These are phyloP conservation scores for Anoplolepis gracilipes DNA, from an alignment of 1,140 invertebrate species.

Conservation along the genomic window DNA sequence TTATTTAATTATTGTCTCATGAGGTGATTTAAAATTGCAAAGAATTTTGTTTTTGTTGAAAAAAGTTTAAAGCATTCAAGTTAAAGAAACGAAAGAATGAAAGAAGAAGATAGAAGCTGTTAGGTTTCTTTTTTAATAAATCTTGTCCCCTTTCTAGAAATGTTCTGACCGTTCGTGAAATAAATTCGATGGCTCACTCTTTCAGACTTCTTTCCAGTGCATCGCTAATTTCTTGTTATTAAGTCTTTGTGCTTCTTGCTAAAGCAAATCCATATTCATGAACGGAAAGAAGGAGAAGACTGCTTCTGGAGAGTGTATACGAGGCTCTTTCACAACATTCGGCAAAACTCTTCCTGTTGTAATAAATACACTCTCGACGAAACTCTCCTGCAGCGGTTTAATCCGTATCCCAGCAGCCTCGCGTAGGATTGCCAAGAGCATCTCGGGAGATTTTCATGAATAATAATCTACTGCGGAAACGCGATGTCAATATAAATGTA, in stretches of 20 bases:
- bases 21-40: background rate
- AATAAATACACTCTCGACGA: constrained; percentile 53
- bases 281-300: constrained; percentile 32
- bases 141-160: background rate
- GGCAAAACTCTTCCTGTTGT: constrained; percentile 45
- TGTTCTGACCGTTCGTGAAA: background rate
- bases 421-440: constrained; percentile 24
- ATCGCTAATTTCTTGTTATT: constrained; percentile 39
- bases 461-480: constrained; percentile 58
- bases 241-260: constrained; percentile 32
- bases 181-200: constrained; percentile 2
- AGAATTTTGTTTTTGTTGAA: background rate
- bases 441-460: constrained; percentile 59
- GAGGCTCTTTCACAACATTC: constrained; percentile 40
- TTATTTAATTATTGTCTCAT: background rate
- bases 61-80: background rate
- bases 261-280: constrained; percentile 61
- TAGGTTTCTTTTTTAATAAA: constrained; percentile 6
- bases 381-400: constrained; percentile 49
- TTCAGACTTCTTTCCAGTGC: background rate
- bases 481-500: constrained; percentile 44
- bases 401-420: constrained; percentile 55
- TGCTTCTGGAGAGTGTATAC: constrained; percentile 50
- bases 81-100: background rate
- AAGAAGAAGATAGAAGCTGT: background rate